Evolutionary conservation across 2,888 invertebrate species (phyloP), one percentile per base, ranked within the genome.

Genomic region (Tiliacea aurago): DNA sequence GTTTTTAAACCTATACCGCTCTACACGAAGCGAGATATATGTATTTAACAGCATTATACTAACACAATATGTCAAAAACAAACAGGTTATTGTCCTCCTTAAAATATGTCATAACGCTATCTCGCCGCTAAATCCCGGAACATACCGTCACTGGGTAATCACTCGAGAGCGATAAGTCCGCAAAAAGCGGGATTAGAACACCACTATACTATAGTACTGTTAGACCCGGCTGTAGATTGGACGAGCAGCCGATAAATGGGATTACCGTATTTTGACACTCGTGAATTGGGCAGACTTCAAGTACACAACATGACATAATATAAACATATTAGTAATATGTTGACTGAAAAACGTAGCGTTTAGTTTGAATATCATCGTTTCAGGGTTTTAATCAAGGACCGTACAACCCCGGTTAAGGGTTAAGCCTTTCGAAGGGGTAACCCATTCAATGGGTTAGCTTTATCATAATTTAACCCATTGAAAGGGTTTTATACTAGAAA

Each of bases 161-260:
- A 78, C 47, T 61, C 43, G 62, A 47, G 63, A 75, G 73, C 47
- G 86, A 86, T 87, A 84, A 84, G 66, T 75, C 65, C 58, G 73
- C 74, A 86, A 87, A 86, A 84, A 84, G 86, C 74, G n/a, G 87
- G 87, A 87, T 87, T 87, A 86, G 62, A 63, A 33, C 58, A 33
- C 49, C 59, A 56, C 65, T 56, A 63, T 11, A 67, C 43, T 18
- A 28, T 56, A 55, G 13, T 33, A 63, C 43, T 45, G 5, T 43
- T 20, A 13, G 62, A 10, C 20, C 49, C 9, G 55, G 65, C 78
- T 53, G 51, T 53, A 62, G 67, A 84, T 70, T 75, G 53, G 18
- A 61, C 74, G 53, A 66, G 55, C 45, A 11, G 51, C 37, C 51
- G 82, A 84, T 82, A 82, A 84, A 76, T 62, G 68, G 77, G 84